A percentile compares a stretch with the other conserved stretches of the same genome.
Conservation (phyloP, 2,113 vertebrate genomes). For the Podilymbus podiceps region DNA sequence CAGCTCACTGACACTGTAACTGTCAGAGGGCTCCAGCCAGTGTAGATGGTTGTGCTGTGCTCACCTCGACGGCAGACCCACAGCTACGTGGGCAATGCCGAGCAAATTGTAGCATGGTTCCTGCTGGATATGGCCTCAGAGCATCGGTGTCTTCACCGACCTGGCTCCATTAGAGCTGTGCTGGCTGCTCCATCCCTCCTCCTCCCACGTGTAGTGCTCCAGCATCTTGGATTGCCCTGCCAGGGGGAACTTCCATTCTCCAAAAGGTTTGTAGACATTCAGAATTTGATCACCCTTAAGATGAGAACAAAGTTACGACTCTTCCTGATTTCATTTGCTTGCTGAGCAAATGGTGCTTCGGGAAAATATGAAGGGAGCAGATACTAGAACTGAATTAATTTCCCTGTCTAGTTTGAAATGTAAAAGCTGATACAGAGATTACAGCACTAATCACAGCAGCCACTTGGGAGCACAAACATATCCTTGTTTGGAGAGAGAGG, state of each 20-base stretch:
- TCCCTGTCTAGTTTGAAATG: not conserved
- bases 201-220: not conserved
- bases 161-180: not conserved
- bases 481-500: not conserved
- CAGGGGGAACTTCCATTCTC: accelerated
- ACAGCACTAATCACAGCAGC: constrained; percentile 11
- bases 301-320: not conserved
- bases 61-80: not conserved
- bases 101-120: not conserved
- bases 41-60: not conserved
- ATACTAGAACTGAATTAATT: not conserved
- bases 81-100: not conserved
- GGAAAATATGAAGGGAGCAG: accelerated
- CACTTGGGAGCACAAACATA: not conserved
- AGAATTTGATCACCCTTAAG: accelerated
- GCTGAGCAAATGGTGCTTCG: not conserved
- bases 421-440: not conserved
- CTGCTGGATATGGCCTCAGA: not conserved
- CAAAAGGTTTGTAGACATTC: not conserved
- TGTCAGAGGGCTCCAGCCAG: not conserved
- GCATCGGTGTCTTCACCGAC: not conserved
- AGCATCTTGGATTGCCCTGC: accelerated
- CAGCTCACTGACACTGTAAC: not conserved
- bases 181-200: not conserved
- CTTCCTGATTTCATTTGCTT: accelerated